These are phyloP conservation scores for Neomorphus geoffroyi DNA, from an alignment of 2,797 vertebrate species.

Conservation along the genomic window DNA sequence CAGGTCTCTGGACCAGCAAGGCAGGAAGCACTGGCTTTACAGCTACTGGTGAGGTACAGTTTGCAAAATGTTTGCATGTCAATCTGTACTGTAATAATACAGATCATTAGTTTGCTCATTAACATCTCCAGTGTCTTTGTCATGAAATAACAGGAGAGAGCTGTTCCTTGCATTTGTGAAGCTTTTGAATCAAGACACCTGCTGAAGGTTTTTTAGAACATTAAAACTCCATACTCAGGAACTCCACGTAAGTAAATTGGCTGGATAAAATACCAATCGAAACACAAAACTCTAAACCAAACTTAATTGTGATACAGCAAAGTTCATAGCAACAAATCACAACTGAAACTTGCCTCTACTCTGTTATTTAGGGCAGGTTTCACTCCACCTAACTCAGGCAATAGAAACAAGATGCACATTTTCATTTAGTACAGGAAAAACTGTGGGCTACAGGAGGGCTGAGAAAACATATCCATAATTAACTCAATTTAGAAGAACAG, in stretches of 20 bases:
- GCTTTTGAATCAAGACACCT: neutral
- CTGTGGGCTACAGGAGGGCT: neutral
- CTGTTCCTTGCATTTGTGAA: neutral
- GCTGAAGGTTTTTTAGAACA: neutral
- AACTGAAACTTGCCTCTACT: neutral
- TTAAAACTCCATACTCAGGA: neutral
- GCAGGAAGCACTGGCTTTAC: neutral
- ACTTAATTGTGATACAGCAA: neutral
- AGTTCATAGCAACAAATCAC: neutral
- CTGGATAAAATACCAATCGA: neutral
- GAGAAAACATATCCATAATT: neutral
- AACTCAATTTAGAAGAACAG: neutral
- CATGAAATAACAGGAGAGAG: neutral
- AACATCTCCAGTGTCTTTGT: neutral
- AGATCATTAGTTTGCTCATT: neutral
- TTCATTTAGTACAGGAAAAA: neutral
- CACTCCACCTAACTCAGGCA: neutral
- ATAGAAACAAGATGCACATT: neutral
- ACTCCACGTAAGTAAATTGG: neutral
- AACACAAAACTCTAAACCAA: neutral
- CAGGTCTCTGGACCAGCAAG: neutral
- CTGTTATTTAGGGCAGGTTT: neutral
- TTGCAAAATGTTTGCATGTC: neutral
- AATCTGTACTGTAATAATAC: neutral
- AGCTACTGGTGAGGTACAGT: neutral